These are phyloP conservation scores for Nycteola revayana DNA, from an alignment of 2,888 invertebrate genomes.

Conservation along the genomic window DNA sequence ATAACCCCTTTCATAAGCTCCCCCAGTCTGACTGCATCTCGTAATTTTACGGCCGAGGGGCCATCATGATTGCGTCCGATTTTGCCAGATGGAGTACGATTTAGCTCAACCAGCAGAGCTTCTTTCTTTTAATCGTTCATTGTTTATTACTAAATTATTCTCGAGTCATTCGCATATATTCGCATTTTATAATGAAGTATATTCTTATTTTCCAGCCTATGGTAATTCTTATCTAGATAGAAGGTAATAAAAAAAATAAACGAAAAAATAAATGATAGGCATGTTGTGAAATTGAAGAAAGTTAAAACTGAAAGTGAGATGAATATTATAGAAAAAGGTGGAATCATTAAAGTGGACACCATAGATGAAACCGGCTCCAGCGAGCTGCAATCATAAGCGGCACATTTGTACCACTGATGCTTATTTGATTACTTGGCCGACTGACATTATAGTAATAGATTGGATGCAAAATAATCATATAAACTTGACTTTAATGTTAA, in stretches of 20 bases:
- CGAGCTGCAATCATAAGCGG: constrained; percentile 22
- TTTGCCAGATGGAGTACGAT: constrained; percentile 41
- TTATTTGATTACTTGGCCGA: constrained; percentile 32
- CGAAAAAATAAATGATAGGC: no score
- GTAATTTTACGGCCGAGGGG: constrained; percentile 74
- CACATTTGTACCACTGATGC: constrained; percentile 32
- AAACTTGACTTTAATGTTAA: no score
- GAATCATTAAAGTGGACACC: constrained; percentile 36
- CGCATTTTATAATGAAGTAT: no score
- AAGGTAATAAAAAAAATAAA: no score
- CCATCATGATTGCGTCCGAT: constrained; percentile 59
- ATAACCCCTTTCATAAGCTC: constrained; percentile 76
- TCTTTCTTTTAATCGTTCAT: constrained; percentile 8
- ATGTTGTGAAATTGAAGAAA: constrained; percentile 36
- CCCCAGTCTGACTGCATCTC: constrained; percentile 68
- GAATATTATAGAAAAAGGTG: constrained; percentile 34
- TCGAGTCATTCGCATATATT: constrained; percentile 9
- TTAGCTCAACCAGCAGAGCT: constrained; percentile 19
- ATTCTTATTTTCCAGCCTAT: no score
- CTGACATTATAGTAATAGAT: constrained; percentile 3
- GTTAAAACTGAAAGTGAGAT: constrained; percentile 44
- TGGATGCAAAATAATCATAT: constrained; percentile 4
- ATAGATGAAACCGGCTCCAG: constrained; percentile 28
- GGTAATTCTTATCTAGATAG: no score
- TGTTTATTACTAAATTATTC: constrained; percentile 27